Percentiles rank a stretch among this genome's conserved stretches.
phyloP scores from a whole-genome alignment of 1,140 invertebrate genomes.

The Drosophila burlai region DNA sequence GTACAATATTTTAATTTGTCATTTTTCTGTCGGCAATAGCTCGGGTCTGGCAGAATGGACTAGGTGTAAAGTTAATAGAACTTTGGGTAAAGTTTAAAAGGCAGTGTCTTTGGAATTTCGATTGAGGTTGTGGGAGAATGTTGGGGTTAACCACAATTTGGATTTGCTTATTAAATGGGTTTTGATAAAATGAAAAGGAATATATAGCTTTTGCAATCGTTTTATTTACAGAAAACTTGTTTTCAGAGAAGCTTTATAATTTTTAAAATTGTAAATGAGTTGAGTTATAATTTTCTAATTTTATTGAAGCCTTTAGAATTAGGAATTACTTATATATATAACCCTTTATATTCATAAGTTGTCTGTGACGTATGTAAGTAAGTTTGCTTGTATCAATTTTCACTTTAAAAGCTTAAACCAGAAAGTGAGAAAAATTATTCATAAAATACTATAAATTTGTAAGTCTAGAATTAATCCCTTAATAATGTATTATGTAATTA shows the following conservation, averaged over 20 bases:
- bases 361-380: background rate
- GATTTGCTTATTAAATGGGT: background rate
- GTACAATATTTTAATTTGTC: slow-evolving; percentile 36
- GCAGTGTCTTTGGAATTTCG: slow-evolving; percentile 7
- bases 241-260: background rate
- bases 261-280: too few species aligned
- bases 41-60: slow-evolving; percentile 8
- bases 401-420: background rate
- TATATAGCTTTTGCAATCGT: background rate
- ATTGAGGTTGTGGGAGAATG: background rate
- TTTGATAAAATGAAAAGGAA: background rate
- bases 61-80: slow-evolving; percentile 27
- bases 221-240: background rate
- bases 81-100: slow-evolving; percentile 10
- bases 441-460: background rate
- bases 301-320: too few species aligned
- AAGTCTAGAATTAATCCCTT: background rate
- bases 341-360: background rate
- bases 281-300: too few species aligned
- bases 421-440: too few species aligned
- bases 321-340: too few species aligned
- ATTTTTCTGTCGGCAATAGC: slow-evolving; percentile 16
- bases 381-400: background rate
- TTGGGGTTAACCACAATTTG: background rate
- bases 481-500: too few species aligned